Base-by-base conservation (phyloP, 1,140 invertebrate species). In the Coptotermes formosanus region DNA sequence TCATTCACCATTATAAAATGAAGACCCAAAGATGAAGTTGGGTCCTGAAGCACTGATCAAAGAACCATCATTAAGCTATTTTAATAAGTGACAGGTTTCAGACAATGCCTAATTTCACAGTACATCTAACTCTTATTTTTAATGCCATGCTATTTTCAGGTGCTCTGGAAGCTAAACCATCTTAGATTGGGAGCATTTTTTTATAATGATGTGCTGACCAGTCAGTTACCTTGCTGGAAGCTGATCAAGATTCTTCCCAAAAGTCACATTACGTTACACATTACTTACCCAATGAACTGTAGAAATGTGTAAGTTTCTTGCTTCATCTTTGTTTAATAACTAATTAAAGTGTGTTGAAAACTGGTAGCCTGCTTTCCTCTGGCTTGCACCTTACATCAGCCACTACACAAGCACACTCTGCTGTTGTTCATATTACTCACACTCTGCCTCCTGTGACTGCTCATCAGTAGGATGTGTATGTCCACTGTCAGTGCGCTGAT, bases 401-500 rank as follows among this genome's bases (percentile, higher is more conserved):
- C 52, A 55, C 52, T 55, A 55, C 52, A 55, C 52, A 55, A 55
- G 52, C 64, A 75, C 64, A 30, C 64, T 1, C 64, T 75, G 19
- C 19, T 55, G 11, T 21, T 55, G 14, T 16, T 16, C 11, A 55
- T 30, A 11, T 75, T 75, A 75, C 64, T 75, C 25, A 30, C 64
- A 75, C 64, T 75, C 64, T 8, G 64, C 64, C 16, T 75, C 64
- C 64, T 75, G 64, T 4, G 64, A 75, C 64, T 75, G 64, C 64
- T 30, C 64, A 75, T 75, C 64, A 30, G 64, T 75, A 30, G n/a
- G 64, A 30, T 30, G 25, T 45, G 83, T 59, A 23, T 84, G 83
- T 32, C 52, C 44, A 52, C 83, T 84, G 45, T 84, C 45, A n/a
- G 83, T n/a, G 43, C 83, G 44, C 86, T 82, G 82, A 84, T 86